These are phyloP conservation scores for Entomobrya multifasciata DNA, from an alignment of 2,888 invertebrate species.

Conservation along the genomic window DNA sequence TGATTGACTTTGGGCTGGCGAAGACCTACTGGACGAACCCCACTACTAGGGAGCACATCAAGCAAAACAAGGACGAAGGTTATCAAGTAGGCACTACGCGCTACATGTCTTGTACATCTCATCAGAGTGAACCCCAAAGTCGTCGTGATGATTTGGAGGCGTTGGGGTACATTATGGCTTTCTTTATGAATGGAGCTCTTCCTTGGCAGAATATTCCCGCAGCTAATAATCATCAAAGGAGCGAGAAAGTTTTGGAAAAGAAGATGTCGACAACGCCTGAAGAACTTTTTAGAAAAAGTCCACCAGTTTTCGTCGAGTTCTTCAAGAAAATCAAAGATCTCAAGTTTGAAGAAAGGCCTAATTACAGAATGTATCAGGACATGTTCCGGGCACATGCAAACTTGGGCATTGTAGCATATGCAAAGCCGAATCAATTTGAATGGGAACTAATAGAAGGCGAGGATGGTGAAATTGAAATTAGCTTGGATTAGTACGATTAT, in stretches of 20 bases:
- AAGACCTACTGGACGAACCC: background rate
- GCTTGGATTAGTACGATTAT: too few species aligned
- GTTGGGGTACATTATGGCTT: conserved; percentile 46
- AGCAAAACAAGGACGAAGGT: background rate
- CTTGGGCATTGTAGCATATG: background rate
- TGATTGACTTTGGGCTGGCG: conserved; percentile 34
- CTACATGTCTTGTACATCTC: background rate
- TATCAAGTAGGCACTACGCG: background rate
- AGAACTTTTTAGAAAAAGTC: background rate
- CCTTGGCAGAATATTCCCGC: conserved; percentile 61
- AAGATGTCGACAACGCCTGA: conserved; percentile 13
- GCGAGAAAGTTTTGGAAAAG: conserved; percentile 26
- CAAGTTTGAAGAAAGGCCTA: background rate
- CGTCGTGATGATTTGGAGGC: conserved; percentile 69
- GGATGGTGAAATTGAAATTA: background rate
- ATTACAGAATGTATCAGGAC: background rate
- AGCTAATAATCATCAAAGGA: background rate
- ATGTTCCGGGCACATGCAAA: background rate
- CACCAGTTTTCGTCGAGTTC: background rate
- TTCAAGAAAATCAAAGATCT: background rate
- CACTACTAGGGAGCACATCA: background rate
- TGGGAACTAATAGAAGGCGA: background rate
- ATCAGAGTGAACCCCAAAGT: background rate
- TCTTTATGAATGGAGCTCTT: conserved; percentile 39
- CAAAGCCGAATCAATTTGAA: conserved; percentile 2